Percentiles rank a stretch among this genome's conserved stretches.
Conservation (phyloP, 2,888 invertebrate genomes). For the Tromatobia lineatoria region DNA sequence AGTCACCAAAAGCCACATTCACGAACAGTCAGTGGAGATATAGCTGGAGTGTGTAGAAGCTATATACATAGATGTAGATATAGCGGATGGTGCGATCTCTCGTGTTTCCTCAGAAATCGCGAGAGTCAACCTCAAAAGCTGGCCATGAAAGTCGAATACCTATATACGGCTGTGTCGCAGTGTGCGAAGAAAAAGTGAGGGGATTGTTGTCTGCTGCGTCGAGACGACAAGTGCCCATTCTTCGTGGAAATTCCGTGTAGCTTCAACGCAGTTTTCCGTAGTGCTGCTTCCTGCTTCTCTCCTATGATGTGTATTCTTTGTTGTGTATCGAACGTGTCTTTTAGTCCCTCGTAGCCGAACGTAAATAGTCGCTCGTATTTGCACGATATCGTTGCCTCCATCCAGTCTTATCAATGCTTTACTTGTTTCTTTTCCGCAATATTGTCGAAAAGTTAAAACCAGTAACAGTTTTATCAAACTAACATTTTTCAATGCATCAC, state of each 20-base stretch:
- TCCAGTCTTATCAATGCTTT: neutral
- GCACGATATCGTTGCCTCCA: constrained; percentile 13
- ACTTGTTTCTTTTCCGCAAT: neutral
- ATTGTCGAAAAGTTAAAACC: neutral
- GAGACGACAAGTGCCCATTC: constrained; percentile 46
- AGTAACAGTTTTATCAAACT: neutral
- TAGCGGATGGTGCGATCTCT: neutral
- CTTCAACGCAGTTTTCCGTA: neutral
- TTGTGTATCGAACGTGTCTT: constrained; percentile 55
- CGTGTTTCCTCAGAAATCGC: constrained; percentile 28
- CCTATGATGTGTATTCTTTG: constrained; percentile 35
- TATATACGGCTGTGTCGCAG: constrained; percentile 2
- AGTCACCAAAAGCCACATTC: constrained; percentile 4
- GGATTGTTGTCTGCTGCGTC: constrained; percentile 43
- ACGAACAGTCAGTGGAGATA: constrained; percentile 9
- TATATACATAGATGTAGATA: constrained; percentile 10
- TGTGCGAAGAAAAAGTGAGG: constrained; percentile 16
- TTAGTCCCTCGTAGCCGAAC: constrained; percentile 25
- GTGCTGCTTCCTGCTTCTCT: constrained; percentile 21
- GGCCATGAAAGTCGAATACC: constrained; percentile 10
- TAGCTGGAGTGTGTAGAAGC: neutral
- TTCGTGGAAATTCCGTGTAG: constrained; percentile 43
- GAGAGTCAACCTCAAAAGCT: constrained; percentile 45
- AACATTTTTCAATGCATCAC: neutral
- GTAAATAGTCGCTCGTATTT: constrained; percentile 25